These are phyloP conservation scores for Watsonalla cultraria DNA, from an alignment of 2,888 invertebrate genomes.

Conservation along the genomic window DNA sequence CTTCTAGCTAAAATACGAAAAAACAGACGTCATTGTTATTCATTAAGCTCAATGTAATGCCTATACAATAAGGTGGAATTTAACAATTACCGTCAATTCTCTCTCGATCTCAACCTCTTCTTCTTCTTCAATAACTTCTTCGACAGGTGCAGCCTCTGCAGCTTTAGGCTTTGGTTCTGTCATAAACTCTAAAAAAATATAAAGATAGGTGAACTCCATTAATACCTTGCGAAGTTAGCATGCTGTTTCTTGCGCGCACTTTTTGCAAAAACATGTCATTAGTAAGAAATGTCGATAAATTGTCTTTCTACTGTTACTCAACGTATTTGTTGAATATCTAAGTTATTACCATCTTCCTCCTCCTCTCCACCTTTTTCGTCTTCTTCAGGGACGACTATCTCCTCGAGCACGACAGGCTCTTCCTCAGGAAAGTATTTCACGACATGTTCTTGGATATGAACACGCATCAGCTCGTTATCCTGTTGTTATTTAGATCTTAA, in stretches of 20 bases:
- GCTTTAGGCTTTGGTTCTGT: slow-evolving; percentile 27
- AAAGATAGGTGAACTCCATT: background rate
- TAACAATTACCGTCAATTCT: slow-evolving; percentile 45
- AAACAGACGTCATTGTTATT: background rate
- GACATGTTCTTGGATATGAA: slow-evolving; percentile 80
- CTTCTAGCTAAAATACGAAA: slow-evolving; percentile 57
- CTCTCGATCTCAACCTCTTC: slow-evolving; percentile 54
- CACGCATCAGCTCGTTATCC: slow-evolving; percentile 83
- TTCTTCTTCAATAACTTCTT: slow-evolving; percentile 38
- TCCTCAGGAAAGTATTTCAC: slow-evolving; percentile 78
- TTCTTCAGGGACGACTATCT: slow-evolving; percentile 60
- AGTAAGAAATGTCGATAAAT: too few species aligned
- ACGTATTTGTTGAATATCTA: background rate
- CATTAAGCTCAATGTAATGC: background rate
- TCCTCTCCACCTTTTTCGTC: slow-evolving; percentile 39
- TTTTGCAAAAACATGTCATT: background rate
- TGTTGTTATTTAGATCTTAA: slow-evolving; percentile 25
- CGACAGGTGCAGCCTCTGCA: slow-evolving; percentile 10
- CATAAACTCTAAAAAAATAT: slow-evolving; percentile 32
- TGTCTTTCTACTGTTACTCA: too few species aligned
- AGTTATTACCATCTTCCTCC: slow-evolving; percentile 41
- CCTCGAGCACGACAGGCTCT: slow-evolving; percentile 66
- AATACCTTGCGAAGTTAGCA: too few species aligned
- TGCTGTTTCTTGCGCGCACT: too few species aligned
- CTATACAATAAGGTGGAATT: background rate